phyloP scores from a whole-genome alignment of 2,888 invertebrate genomes.

The Ochropacha duplaris region DNA sequence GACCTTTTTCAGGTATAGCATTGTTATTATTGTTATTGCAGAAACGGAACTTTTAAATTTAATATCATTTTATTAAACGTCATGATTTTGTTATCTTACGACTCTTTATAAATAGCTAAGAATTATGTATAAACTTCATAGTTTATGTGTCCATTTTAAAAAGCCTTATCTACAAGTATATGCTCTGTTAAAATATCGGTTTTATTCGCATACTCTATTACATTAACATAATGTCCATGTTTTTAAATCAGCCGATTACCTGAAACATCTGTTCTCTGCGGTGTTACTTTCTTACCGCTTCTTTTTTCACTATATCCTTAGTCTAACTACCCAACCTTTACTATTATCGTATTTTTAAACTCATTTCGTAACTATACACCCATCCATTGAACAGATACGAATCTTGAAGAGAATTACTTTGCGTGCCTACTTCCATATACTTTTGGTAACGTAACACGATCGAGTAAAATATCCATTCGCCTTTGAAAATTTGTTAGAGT shows the following conservation, averaged over 20 bases:
- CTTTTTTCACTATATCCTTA: constrained; percentile 15
- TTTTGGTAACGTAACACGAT: constrained; percentile 12
- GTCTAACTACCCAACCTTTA: constrained; percentile 40
- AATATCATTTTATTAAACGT: too few relatives aligned
- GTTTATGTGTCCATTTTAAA: too few relatives aligned
- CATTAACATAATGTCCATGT: background rate
- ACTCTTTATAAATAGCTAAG: too few relatives aligned
- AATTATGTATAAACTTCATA: background rate
- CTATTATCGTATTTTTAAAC: constrained; percentile 55
- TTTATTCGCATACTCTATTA: background rate
- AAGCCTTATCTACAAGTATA: background rate
- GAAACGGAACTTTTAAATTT: too few relatives aligned
- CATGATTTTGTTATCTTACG: too few relatives aligned
- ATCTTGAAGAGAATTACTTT: constrained; percentile 67
- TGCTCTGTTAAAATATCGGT: background rate
- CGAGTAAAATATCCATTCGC: constrained; percentile 7
- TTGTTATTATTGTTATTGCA: too few relatives aligned
- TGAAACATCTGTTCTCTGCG: background rate
- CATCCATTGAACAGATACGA: constrained; percentile 77
- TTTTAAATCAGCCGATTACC: background rate
- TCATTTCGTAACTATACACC: constrained; percentile 71
- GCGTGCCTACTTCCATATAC: constrained; percentile 60
- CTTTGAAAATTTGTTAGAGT: background rate
- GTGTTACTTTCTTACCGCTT: background rate
- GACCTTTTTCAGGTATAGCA: too few relatives aligned